phyloP scores from a whole-genome alignment of 1,140 invertebrate species.

The Zaprionus kolodkinae region DNA sequence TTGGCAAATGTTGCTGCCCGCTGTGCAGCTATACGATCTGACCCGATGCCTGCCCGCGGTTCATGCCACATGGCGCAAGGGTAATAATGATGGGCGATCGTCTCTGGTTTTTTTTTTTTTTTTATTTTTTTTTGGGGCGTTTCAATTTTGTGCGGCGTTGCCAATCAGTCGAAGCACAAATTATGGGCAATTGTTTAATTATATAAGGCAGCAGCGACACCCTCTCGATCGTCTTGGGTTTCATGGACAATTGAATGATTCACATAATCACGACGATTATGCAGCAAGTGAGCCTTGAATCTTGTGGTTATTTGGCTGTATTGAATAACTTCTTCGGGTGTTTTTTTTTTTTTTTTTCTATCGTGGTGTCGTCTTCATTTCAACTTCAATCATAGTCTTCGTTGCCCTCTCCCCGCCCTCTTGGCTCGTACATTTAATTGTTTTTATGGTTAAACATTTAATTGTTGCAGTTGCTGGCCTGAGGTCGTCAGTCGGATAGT shows the following conservation, averaged over 20 bases:
- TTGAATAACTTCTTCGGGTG: slow-evolving; percentile 44
- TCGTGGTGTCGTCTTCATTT: slow-evolving; percentile 54
- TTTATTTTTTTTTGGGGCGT: slow-evolving; percentile 33
- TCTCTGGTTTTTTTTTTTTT: slow-evolving; percentile 15
- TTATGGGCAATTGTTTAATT: slow-evolving; percentile 80
- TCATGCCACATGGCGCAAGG: slow-evolving; percentile 49
- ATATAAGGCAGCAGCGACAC: slow-evolving; percentile 67
- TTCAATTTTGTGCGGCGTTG: slow-evolving; percentile 57
- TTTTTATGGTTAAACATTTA: slow-evolving; percentile 75
- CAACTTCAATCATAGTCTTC: slow-evolving; percentile 37
- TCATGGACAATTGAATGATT: slow-evolving; percentile 63
- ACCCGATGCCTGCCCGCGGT: slow-evolving; percentile 23
- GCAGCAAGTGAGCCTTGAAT: slow-evolving; percentile 67
- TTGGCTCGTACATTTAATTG: slow-evolving; percentile 56
- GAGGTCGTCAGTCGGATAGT: slow-evolving; percentile 62
- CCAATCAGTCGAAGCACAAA: slow-evolving; percentile 70
- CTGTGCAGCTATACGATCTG: slow-evolving; percentile 42
- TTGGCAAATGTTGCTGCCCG: slow-evolving; percentile 40
- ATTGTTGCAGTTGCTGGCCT: slow-evolving; percentile 63
- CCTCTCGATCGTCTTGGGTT: slow-evolving; percentile 38
- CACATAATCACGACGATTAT: slow-evolving; percentile 76
- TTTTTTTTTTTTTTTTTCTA: slow-evolving; percentile 22
- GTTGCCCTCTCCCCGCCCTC: slow-evolving; percentile 15
- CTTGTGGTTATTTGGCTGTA: slow-evolving; percentile 61
- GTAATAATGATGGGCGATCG: slow-evolving; percentile 36